phyloP scores from a whole-genome alignment of 2,113 vertebrate species.

The Lucifuga dentata region DNA sequence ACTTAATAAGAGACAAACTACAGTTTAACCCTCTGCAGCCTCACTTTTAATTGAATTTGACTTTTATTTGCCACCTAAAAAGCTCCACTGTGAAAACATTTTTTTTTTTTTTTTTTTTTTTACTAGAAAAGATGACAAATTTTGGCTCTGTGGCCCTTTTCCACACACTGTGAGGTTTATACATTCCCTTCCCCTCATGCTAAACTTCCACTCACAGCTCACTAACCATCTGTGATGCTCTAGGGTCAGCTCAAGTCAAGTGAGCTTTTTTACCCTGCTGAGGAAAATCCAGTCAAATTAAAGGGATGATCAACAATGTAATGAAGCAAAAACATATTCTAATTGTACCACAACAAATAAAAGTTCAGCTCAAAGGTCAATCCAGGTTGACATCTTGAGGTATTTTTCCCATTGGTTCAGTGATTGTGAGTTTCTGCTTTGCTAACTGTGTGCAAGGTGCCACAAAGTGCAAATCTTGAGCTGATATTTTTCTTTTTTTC shows the following conservation, averaged over 20 bases:
- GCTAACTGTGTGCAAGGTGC: background rate
- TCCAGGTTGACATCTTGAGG: no score
- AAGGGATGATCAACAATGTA: conserved; percentile 30
- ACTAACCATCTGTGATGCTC: conserved; percentile 30
- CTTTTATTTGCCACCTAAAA: no score
- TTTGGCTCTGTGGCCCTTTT: conserved; percentile 22
- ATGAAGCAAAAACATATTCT: conserved; percentile 21
- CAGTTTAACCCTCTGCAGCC: no score
- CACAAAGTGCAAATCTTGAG: background rate
- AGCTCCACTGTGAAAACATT: no score
- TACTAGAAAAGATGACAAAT: no score
- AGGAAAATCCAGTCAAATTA: conserved; percentile 10
- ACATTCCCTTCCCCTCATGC: conserved; percentile 24
- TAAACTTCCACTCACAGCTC: conserved; percentile 34
- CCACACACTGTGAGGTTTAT: conserved; percentile 26
- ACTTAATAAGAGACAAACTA: background rate
- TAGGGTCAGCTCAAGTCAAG: conserved; percentile 39
- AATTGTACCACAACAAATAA: conserved; percentile 22
- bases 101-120: no score
- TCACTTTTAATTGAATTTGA: no score
- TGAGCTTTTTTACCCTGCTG: conserved; percentile 22
- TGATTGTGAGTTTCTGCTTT: background rate
- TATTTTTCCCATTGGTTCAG: no score
- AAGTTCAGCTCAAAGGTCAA: conserved; percentile 9
- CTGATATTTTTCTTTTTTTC: background rate